Conservation (phyloP, 2,113 vertebrate species). For the Crypturellus undulatus region DNA sequence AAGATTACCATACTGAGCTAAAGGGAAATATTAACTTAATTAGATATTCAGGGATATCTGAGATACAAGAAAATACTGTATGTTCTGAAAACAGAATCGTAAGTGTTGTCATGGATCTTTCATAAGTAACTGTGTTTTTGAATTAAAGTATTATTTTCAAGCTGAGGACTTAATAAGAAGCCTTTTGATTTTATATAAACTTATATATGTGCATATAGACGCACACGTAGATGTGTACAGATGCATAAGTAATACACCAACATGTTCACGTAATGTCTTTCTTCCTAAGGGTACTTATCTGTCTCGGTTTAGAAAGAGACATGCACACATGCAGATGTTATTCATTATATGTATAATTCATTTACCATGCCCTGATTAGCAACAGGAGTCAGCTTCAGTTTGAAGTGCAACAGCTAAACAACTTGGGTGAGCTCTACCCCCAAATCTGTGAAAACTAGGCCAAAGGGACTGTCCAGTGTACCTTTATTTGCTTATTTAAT, state of each 20-base stretch:
- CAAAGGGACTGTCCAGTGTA: not conserved
- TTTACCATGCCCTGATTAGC: not conserved
- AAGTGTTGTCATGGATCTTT: not conserved
- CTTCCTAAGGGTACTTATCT: not conserved
- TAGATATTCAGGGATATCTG: not conserved
- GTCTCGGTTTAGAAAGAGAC: not conserved
- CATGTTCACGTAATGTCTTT: not conserved
- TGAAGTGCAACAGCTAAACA: not conserved
- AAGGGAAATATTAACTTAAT: conserved; percentile 49
- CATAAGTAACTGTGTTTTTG: not conserved
- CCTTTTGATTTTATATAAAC: not conserved
- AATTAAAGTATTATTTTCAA: not conserved
- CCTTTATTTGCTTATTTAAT: no score
- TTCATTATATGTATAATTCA: not conserved
- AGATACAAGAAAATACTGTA: not conserved
- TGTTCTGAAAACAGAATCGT: not conserved
- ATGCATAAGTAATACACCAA: not conserved
- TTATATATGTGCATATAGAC: not conserved
- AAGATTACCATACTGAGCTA: not conserved
- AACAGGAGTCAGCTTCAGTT: not conserved
- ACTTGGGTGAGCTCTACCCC: not conserved
- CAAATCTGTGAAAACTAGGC: not conserved
- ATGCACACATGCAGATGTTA: not conserved
- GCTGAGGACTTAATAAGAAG: not conserved
- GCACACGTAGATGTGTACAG: not conserved